These are phyloP conservation scores for Keiferia lycopersicella DNA, from an alignment of 2,888 invertebrate species.

Conservation along the genomic window DNA sequence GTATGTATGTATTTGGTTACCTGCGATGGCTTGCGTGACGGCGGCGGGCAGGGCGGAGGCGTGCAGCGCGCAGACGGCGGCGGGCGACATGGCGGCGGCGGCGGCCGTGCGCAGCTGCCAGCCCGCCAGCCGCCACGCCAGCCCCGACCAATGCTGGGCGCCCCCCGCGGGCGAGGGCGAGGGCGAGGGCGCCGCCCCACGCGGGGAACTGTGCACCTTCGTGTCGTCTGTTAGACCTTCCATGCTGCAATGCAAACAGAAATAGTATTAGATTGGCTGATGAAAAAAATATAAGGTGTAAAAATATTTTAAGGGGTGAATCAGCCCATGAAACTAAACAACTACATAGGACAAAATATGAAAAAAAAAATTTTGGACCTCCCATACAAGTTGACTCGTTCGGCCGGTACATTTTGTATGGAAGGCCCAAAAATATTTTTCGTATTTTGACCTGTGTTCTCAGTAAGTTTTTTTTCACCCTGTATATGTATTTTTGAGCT, in stretches of 20 bases:
- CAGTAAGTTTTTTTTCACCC: too few relatives aligned
- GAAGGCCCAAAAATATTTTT: too few relatives aligned
- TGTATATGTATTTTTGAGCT: too few relatives aligned
- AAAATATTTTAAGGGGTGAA: too few relatives aligned
- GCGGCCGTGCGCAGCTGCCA: constrained; percentile 89
- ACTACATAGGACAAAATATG: too few relatives aligned
- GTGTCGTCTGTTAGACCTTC: constrained; percentile 87
- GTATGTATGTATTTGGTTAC: constrained; percentile 38
- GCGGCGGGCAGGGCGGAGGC: constrained; percentile 82
- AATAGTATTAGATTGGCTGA: neutral
- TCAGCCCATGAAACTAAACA: too few relatives aligned
- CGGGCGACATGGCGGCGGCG: constrained; percentile 87
- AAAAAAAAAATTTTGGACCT: too few relatives aligned
- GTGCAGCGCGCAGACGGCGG: constrained; percentile 85
- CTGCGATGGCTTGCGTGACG: constrained; percentile 71
- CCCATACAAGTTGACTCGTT: too few relatives aligned
- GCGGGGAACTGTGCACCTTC: constrained; percentile 64
- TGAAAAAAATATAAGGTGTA: constrained; percentile 5
- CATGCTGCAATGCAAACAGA: constrained; percentile 51
- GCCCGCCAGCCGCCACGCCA: constrained; percentile 63
- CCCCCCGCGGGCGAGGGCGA: neutral
- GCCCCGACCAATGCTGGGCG: constrained; percentile 31
- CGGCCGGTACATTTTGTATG: too few relatives aligned
- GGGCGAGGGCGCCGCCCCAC: too few relatives aligned
- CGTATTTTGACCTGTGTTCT: too few relatives aligned